Base-by-base conservation (phyloP, 2,113 vertebrate genomes). In the Pipa parva region DNA sequence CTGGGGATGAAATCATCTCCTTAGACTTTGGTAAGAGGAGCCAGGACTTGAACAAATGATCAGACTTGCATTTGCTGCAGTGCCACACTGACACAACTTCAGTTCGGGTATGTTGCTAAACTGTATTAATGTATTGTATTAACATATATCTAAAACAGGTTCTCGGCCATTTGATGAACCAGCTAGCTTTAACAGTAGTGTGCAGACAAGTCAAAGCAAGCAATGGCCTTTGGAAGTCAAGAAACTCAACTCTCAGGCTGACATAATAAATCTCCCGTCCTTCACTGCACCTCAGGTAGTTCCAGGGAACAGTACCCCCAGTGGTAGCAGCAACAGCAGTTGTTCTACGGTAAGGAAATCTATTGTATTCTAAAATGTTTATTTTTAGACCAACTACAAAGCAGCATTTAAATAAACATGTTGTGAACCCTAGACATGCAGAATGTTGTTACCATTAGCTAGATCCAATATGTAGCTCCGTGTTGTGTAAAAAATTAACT, bases 1-100 rank as follows among this genome's bases (percentile, higher is more conserved):
- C 96, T 0, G 95, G 96, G 4, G 97, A 99, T 76, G 82, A 87
- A 46, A 91, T 99, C 78, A 83, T 98, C 72, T 77, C 90, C 74
- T 88, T 99, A 21, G 90, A 99, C 82, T 97, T 99, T 9, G 92
- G 97, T 97, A 71, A 79, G 91, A n/a, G n/a, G n/a, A n/a, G n/a
- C n/a, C n/a, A n/a, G n/a, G n/a, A n/a, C n/a, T n/a, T n/a, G n/a
- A n/a, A n/a, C n/a, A n/a, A n/a, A n/a, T n/a, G n/a, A n/a, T n/a
- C n/a, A n/a, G n/a, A n/a, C n/a, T n/a, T n/a, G n/a, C n/a, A n/a
- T n/a, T n/a, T n/a, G n/a, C n/a, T n/a, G n/a, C n/a, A n/a, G n/a
- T n/a, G n/a, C n/a, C n/a, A n/a, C n/a, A n/a, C n/a, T n/a, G n/a
- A n/a, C n/a, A n/a, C n/a, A n/a, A n/a, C n/a, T n/a, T n/a, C n/a